Evolutionary conservation across 2,797 vertebrate genomes (phyloP), one percentile per base, ranked within the genome.

Genomic region (Luscinia megarhynchos): DNA sequence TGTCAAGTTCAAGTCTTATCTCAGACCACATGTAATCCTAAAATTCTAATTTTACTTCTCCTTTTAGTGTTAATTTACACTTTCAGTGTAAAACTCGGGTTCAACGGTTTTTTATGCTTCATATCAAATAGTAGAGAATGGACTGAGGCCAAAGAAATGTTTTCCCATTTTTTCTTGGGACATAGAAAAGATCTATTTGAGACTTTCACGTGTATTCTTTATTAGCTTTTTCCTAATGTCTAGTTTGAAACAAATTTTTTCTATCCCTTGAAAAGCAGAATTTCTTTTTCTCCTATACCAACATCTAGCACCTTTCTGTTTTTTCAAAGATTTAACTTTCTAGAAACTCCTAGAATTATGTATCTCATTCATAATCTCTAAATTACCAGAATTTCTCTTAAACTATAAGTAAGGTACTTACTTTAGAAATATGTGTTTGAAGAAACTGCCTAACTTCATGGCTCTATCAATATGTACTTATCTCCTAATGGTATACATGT

Each of bases 381-480:
- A 95, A 95, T 96, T 69, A 72, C 75, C 67, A 91, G 91, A 90
- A 55, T 88, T 96, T 96, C 87, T 94, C 92, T 93, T 96, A 77
- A 94, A 67, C 20, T 69, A 18, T 51, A 94, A 77, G 66, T 38
- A 83, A 51, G 67, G 34, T 88, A 76, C 78, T 92, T 95, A 93
- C 36, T 90, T 87, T 67, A 93, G 89, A 97, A 89, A 94, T 63
- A 74, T 40, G 26, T 67, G 30, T 91, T 87, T 62, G 79, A 84
- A 93, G 77, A 89, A 96, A 72, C 23, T 74, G 62, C 80, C 93
- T 81, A 86, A 85, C 93, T 77, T 95, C 95, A 87, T 84, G 76
- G 54, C 14, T 96, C 94, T 97, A 63, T 78, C 89, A 76, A 94
- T 77, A 94, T 16, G 11, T 72, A 81, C 74, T 90, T 97, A 93